These are phyloP conservation scores for Python bivittatus DNA, from an alignment of 2,113 vertebrate genomes.

Conservation along the genomic window DNA sequence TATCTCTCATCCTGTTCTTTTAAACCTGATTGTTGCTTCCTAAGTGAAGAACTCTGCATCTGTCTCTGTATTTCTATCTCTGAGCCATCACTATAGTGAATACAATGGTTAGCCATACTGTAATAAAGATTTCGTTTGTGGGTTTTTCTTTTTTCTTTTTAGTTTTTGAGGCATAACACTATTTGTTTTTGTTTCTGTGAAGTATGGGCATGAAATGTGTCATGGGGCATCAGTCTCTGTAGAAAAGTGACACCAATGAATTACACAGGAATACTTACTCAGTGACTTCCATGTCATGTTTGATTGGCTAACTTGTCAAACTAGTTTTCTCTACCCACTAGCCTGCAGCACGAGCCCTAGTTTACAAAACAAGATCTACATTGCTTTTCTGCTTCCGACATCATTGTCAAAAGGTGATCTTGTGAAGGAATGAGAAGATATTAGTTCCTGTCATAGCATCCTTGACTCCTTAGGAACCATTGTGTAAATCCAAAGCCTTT, in stretches of 20 bases:
- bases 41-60: background rate
- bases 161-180: constrained; percentile 33
- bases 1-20: background rate
- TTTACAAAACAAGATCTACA: constrained; percentile 42
- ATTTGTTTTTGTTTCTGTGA: constrained; percentile 40
- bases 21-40: background rate
- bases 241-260: constrained; percentile 36
- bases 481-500: background rate
- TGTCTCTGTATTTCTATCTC: rapidly evolving
- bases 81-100: background rate
- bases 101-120: background rate
- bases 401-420: constrained; percentile 40
- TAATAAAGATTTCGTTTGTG: constrained; percentile 18
- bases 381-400: background rate
- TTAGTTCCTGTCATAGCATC: constrained; percentile 4
- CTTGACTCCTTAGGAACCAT: constrained; percentile 1
- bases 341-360: constrained; percentile 55
- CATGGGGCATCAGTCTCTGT: constrained; percentile 39
- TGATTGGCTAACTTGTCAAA: constrained; percentile 66
- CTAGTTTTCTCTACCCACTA: constrained; percentile 46
- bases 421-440: background rate
- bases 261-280: constrained; percentile 47
- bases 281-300: constrained; percentile 28
- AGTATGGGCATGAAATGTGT: constrained; percentile 61
- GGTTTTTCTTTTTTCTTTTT: background rate